Conservation (phyloP, 2,888 invertebrate species). For the Lobophora halterata region DNA sequence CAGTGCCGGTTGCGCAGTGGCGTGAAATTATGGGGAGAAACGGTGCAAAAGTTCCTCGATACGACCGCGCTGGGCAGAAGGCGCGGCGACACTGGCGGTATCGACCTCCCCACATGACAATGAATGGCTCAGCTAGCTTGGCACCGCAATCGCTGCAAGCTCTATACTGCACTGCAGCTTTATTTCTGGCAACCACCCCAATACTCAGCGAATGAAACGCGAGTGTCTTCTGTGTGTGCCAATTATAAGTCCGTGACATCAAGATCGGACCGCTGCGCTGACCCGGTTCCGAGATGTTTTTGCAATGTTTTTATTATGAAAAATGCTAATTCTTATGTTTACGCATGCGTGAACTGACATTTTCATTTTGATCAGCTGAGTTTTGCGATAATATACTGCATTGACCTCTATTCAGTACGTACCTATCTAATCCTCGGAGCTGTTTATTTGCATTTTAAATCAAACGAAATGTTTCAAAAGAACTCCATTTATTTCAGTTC, state of each 20-base stretch:
- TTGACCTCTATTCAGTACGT: conserved; percentile 2
- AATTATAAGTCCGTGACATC: conserved; percentile 40
- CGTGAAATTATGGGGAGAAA: conserved; percentile 30
- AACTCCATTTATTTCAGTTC: no score
- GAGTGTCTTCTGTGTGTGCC: conserved; percentile 40
- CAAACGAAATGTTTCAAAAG: no score
- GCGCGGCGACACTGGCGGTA: conserved; percentile 70
- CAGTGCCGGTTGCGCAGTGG: conserved; percentile 45
- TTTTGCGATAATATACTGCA: not conserved
- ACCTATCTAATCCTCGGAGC: conserved; percentile 3
- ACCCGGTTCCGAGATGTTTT: conserved; percentile 44
- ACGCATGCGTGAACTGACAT: conserved; percentile 22
- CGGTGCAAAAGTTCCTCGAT: conserved; percentile 7
- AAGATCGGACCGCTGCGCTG: conserved; percentile 46
- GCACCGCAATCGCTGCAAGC: conserved; percentile 75
- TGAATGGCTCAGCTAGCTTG: conserved; percentile 60
- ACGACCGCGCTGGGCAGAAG: conserved; percentile 54
- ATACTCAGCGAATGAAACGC: conserved; percentile 34
- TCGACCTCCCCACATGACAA: conserved; percentile 65
- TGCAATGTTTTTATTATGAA: conserved; percentile 23
- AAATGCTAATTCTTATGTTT: conserved; percentile 17
- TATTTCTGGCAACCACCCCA: conserved; percentile 74
- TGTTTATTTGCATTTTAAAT: no score
- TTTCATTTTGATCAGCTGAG: conserved; percentile 17
- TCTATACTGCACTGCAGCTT: conserved; percentile 77